A percentile compares a stretch with the other conserved stretches of the same genome.
These are phyloP conservation scores for human DNA, from an alignment of 2,113 vertebrate species.

Conservation along the genomic window DNA sequence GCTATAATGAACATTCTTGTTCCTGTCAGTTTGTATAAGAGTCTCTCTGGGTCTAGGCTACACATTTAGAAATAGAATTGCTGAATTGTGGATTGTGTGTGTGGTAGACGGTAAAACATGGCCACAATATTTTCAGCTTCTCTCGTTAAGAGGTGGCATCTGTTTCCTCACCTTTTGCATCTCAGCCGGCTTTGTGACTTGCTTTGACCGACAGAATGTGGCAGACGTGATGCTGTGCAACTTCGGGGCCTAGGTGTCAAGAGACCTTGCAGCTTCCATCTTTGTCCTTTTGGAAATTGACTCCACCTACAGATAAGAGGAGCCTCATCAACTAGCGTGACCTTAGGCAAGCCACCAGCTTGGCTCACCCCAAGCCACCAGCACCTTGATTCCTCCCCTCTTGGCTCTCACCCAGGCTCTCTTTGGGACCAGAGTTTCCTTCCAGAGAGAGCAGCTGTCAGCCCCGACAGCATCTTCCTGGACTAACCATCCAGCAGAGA, in stretches of 20 bases:
- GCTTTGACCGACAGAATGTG: background rate
- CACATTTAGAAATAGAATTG: fast-evolving
- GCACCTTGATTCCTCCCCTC: background rate
- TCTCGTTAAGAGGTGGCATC: background rate
- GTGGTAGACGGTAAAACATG: fast-evolving
- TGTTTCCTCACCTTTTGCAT: fast-evolving
- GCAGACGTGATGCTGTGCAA: background rate
- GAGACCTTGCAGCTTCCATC: background rate
- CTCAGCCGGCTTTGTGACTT: background rate
- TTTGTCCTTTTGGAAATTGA: background rate
- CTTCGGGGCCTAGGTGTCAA: background rate
- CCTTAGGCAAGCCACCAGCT: background rate
- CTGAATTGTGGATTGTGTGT: fast-evolving
- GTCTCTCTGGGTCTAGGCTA: background rate
- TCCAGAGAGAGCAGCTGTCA: background rate
- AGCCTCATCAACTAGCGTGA: fast-evolving
- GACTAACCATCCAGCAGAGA: background rate
- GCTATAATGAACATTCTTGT: background rate
- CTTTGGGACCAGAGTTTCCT: background rate
- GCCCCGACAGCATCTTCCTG: background rate
- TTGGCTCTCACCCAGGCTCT: background rate
- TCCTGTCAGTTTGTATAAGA: background rate
- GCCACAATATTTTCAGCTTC: fast-evolving
- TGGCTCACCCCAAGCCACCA: background rate
- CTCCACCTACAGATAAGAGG: background rate